Percentiles rank a stretch among this genome's conserved stretches.
Evolutionary conservation across 2,797 vertebrate species (phyloP).

Genomic region (Darevskia mixta): DNA sequence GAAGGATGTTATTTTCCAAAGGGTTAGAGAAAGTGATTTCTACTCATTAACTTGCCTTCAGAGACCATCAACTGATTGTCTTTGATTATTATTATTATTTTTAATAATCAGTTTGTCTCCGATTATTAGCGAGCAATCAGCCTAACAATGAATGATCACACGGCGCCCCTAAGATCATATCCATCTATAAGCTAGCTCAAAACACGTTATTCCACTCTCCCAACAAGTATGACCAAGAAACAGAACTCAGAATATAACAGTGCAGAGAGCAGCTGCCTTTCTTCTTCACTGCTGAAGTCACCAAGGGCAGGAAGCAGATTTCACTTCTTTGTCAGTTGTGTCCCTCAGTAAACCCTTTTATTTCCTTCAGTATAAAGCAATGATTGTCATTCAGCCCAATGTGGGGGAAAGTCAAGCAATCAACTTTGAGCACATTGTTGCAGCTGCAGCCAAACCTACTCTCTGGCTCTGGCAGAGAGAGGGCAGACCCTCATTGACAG

Average conservation of each 20-base stretch:
- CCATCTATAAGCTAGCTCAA: not conserved
- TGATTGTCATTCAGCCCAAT: not conserved
- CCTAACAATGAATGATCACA: not conserved
- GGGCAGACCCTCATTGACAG: not conserved
- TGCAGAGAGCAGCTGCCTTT: not conserved
- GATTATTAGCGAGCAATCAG: not conserved
- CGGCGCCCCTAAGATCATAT: too few relatives aligned
- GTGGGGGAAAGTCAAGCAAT: not conserved
- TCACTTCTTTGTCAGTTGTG: not conserved
- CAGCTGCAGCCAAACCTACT: not conserved
- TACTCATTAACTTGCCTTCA: not conserved
- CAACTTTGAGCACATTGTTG: not conserved
- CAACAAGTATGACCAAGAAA: not conserved
- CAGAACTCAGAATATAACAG: not conserved
- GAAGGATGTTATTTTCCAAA: not conserved
- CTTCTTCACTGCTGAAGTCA: not conserved
- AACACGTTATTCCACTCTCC: not conserved
- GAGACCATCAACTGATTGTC: not conserved
- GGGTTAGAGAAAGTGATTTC: slow-evolving; percentile 6
- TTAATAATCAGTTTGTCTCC: too few relatives aligned
- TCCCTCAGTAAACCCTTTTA: not conserved
- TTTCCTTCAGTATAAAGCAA: not conserved
- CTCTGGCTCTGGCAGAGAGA: not conserved
- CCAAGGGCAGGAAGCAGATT: too few relatives aligned
- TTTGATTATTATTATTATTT: not conserved